Base-by-base conservation (phyloP, 2,888 invertebrate species). In the Sphaerophoria rueppellii region DNA sequence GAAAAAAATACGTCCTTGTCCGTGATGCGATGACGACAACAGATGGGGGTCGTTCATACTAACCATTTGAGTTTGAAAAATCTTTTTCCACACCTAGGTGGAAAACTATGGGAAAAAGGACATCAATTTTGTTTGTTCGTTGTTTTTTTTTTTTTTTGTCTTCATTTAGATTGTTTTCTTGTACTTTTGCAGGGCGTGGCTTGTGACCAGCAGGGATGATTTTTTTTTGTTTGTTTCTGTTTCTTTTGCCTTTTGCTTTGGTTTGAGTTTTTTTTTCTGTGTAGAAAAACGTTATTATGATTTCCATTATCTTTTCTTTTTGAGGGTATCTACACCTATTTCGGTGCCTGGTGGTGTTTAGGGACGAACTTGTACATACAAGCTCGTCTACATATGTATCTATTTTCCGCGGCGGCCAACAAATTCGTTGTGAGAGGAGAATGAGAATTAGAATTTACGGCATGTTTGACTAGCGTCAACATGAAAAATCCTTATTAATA, bases 141-240 rank as follows among this genome's bases (percentile, higher is more conserved):
- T 76, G 63, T 80, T 67, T 85, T 76, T 48, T 58, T 58, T 55
- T 76, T 48, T 69, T 34, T 67, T 75, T 73, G 86, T 87, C 87
- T 88, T 87, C 82, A 86, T 87, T 88, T 88, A 88, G 67, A 67
- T 67, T 81, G 87, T 87, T 89, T 89, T 89, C 88, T 88, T 88
- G 87, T 88, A 46, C 50, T 65, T 24, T 24, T 24, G 37, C 50
- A 89, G 90, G 91, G 91, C 91, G 91, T 91, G 91, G 91, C 90
- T 90, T 90, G 88, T 89, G 89, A 89, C 89, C 90, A 88, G 86
- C 83, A 82, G 88, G 82, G 86, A 82, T 79, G 85, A 82, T 86
- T 71, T 78, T 55, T 60, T 50, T 50, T 63, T 16, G 14, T 76
- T 65, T 54, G 7, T 57, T 50, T 70, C 46, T 16, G 35, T 43